Evolutionary conservation across 2,888 invertebrate genomes (phyloP).

Genomic region (Beris chalybata): DNA sequence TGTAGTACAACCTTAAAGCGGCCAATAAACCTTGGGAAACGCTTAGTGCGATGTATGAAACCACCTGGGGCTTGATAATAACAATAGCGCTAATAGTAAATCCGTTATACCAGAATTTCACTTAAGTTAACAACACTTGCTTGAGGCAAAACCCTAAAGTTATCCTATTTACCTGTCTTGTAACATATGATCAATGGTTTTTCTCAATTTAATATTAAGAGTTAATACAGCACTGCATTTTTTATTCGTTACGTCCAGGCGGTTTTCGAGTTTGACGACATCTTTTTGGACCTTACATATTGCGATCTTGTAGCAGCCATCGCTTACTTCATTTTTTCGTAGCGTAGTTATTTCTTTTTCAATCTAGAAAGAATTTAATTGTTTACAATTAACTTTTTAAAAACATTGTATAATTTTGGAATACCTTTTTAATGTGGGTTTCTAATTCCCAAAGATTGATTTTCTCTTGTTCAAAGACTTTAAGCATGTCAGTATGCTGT

Average conservation of each 20-base stretch:
- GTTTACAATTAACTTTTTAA: not conserved
- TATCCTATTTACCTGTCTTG: slow-evolving; percentile 66
- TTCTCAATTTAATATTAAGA: slow-evolving; percentile 71
- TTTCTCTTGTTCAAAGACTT: slow-evolving; percentile 48
- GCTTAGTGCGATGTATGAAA: too few species aligned
- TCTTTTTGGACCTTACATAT: slow-evolving; percentile 55
- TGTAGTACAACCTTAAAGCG: too few species aligned
- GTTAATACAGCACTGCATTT: slow-evolving; percentile 75
- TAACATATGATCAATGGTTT: slow-evolving; percentile 79
- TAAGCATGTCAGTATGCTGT: slow-evolving; percentile 41
- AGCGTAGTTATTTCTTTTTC: slow-evolving; percentile 53
- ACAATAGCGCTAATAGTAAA: too few species aligned
- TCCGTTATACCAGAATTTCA: too few species aligned
- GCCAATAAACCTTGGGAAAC: too few species aligned
- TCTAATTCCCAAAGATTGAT: slow-evolving; percentile 57
- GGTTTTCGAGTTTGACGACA: slow-evolving; percentile 71
- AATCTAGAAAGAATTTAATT: slow-evolving; percentile 42
- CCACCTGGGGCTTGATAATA: too few species aligned
- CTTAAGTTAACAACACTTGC: not conserved
- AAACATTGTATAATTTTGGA: not conserved
- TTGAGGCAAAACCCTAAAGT: not conserved
- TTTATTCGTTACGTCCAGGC: slow-evolving; percentile 74
- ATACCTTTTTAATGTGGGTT: slow-evolving; percentile 57
- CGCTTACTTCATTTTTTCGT: slow-evolving; percentile 57
- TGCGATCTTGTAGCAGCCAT: slow-evolving; percentile 57